Evolutionary conservation across 1,140 invertebrate species (phyloP), one percentile per base, ranked within the genome.

Genomic region (Drosophila erecta): DNA sequence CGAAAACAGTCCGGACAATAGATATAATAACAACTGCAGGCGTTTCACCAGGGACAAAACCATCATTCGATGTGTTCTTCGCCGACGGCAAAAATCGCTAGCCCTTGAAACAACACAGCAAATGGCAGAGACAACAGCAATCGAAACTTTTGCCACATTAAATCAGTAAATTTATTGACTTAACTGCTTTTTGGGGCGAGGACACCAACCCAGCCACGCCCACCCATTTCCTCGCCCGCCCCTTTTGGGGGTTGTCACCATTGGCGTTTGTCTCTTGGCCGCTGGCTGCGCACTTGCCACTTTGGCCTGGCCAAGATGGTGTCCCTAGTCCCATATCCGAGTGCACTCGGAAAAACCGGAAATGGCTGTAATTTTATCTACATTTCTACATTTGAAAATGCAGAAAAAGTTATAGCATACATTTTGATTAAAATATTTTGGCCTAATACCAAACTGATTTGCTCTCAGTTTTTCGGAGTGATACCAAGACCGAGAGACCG

Each of bases 81-180:
- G 61, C 46, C 59, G 20, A 10, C 40, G 73, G 65, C 53, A 20
- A 20, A 20, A 44, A 62, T 61, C 53, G 61, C 58, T 81, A 85
- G 81, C 81, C 81, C 81, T 77, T 85, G 58, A 61, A 65, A 78
- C 76, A 66, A 66, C 53, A 55, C 59, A 49, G 44, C 53, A 41
- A 37, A 67, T 27, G 55, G 41, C 69, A 60, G 44, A 43, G 71
- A 76, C 59, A 79, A 89, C 76, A 77, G 71, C 67, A 89, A 89
- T 89, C 84, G 84, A 89, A 89, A 89, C 84, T 89, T 89, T 89
- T 89, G 84, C 53, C 84, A 89, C 84, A 89, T 89, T 84, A 89
- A 89, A 89, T 89, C 84, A 89, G 84, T 76, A 89, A 89, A 84
- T 89, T 89, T 89, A 89, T 89, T 89, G 84, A 89, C 84, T 89